Evolutionary conservation across 2,888 invertebrate genomes (phyloP).

Genomic region (Pristionchus japonicus): DNA sequence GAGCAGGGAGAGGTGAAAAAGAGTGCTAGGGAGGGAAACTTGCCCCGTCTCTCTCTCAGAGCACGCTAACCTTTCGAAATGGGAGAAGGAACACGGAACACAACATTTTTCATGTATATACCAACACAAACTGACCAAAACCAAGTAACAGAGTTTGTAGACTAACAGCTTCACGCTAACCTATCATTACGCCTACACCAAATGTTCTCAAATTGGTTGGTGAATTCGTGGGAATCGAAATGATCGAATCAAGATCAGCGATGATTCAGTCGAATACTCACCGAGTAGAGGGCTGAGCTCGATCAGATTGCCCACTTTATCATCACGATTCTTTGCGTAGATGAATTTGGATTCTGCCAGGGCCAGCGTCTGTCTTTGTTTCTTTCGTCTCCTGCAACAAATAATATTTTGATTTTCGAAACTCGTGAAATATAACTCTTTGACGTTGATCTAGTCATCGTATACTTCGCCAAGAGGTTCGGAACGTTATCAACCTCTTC

Average conservation of each 20-base stretch:
- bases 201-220: too few relatives aligned
- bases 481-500: not conserved
- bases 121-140: not conserved
- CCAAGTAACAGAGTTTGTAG: too few relatives aligned
- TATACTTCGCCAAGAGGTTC: not conserved
- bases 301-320: constrained; percentile 67
- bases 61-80: constrained; percentile 17
- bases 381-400: constrained; percentile 55
- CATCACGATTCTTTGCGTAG: constrained; percentile 63
- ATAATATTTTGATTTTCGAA: not conserved
- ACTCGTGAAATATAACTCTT: not conserved
- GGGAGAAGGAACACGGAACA: not conserved
- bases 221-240: too few relatives aligned
- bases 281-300: constrained; percentile 69
- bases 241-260: too few relatives aligned
- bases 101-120: not conserved
- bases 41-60: too few relatives aligned
- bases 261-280: too few relatives aligned
- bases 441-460: not conserved
- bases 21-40: constrained; percentile 4
- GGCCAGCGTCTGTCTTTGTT: constrained; percentile 49
- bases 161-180: too few relatives aligned
- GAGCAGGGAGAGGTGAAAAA: not conserved
- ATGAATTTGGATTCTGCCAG: constrained; percentile 48
- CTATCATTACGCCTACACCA: too few relatives aligned